Percentiles rank a stretch among this genome's conserved stretches.
These are phyloP conservation scores for rat (Rattus norvegicus) DNA, from an alignment of 2,113 vertebrate genomes.

Conservation along the genomic window DNA sequence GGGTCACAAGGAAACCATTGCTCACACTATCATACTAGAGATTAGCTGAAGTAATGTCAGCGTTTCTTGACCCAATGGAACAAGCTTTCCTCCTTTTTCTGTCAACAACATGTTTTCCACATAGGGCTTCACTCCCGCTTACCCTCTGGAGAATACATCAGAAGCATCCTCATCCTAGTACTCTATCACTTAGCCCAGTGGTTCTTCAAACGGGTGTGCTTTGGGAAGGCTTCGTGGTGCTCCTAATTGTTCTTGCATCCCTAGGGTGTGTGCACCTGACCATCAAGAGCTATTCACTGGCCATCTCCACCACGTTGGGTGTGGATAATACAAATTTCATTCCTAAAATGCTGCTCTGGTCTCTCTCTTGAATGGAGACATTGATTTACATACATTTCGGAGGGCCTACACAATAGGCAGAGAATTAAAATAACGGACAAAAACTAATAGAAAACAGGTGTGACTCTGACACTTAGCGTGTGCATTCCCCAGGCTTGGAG, in stretches of 20 bases:
- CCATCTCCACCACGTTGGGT: conserved; percentile 58
- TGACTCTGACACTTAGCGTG: conserved; percentile 63
- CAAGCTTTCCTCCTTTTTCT: background rate
- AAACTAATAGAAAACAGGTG: conserved; percentile 84
- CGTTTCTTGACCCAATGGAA: background rate
- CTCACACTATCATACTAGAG: background rate
- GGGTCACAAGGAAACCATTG: background rate
- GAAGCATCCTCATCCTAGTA: conserved; percentile 77
- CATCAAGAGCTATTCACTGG: conserved; percentile 81
- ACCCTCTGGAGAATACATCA: conserved; percentile 80
- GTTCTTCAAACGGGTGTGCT: conserved; percentile 73
- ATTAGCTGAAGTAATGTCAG: background rate
- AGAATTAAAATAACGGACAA: conserved; percentile 83
- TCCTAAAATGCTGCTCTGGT: conserved; percentile 74
- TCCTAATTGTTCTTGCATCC: conserved; percentile 81
- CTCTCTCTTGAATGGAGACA: conserved; percentile 73
- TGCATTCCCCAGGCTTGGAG: conserved; percentile 53
- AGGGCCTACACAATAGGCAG: conserved; percentile 74
- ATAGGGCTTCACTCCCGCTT: conserved; percentile 76
- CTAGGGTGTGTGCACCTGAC: conserved; percentile 82
- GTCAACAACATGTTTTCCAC: conserved; percentile 60
- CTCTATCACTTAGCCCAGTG: conserved; percentile 81
- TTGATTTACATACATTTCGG: conserved; percentile 80
- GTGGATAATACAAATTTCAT: conserved; percentile 78
- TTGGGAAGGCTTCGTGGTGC: conserved; percentile 76